Percentiles rank a stretch among this genome's conserved stretches.
Conservation (phyloP, 1,140 invertebrate species). For the Schlechtendalia chinensis region DNA sequence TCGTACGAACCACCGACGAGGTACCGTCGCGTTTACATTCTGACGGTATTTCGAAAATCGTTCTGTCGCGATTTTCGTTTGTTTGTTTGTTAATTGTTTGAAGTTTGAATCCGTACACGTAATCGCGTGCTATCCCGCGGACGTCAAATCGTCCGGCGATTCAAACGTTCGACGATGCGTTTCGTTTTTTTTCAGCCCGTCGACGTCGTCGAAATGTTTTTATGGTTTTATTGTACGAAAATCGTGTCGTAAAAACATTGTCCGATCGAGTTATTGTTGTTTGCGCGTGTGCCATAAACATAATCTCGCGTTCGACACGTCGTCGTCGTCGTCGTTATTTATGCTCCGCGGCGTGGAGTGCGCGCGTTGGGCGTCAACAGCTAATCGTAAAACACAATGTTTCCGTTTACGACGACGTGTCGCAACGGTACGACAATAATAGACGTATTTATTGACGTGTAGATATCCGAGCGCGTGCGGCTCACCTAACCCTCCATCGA, state of each 20-base stretch:
- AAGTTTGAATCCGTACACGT: too few species aligned
- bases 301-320: constrained; percentile 5
- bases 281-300: constrained; percentile 8
- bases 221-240: constrained; percentile 30
- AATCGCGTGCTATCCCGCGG: too few species aligned
- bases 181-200: too few species aligned
- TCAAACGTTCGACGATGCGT: too few species aligned
- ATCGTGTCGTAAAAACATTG: constrained; percentile 21
- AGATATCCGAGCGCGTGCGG: not conserved
- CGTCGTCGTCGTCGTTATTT: not conserved
- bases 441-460: not conserved
- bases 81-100: too few species aligned
- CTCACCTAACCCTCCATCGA: too few species aligned
- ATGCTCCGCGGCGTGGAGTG: not conserved
- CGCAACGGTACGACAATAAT: too few species aligned
- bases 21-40: too few species aligned
- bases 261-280: constrained; percentile 6
- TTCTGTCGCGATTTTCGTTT: too few species aligned
- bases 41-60: too few species aligned
- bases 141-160: too few species aligned
- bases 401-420: not conserved
- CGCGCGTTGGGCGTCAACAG: not conserved
- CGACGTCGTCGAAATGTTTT: not conserved
- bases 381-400: not conserved
- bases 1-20: too few species aligned